These are phyloP conservation scores for Otolemur garnettii DNA, from an alignment of 2,113 vertebrate species.

Conservation along the genomic window DNA sequence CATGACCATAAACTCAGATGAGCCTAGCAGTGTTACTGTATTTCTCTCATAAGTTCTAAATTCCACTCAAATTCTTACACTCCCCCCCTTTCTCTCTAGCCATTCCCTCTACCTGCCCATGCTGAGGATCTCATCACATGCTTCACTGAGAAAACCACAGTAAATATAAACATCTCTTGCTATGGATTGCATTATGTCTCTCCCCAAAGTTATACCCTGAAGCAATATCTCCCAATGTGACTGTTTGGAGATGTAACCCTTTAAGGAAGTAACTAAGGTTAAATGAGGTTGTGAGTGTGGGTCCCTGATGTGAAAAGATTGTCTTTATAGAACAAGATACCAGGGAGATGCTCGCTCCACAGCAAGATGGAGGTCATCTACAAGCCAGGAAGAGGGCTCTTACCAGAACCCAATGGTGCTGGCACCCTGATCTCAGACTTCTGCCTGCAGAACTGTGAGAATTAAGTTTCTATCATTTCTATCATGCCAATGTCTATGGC, in stretches of 20 bases:
- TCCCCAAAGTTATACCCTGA: not conserved
- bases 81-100: not conserved
- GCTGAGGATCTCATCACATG: not conserved
- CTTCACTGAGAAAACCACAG: not conserved
- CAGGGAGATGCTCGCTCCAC: not conserved
- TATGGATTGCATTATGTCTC: not conserved
- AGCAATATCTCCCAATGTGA: not conserved
- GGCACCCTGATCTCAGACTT: not conserved
- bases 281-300: not conserved
- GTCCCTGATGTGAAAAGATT: not conserved
- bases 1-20: not conserved
- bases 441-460: not conserved
- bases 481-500: not conserved
- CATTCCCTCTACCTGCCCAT: not conserved
- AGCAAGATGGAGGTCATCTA: not conserved
- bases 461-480: not conserved
- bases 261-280: not conserved
- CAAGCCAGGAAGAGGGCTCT: not conserved
- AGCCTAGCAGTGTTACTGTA: not conserved
- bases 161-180: not conserved
- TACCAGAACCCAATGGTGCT: not conserved
- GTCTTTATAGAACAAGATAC: not conserved
- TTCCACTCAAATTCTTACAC: not conserved
- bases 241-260: not conserved
- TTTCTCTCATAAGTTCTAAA: not conserved